A percentile compares a stretch with the other conserved stretches of the same genome.
phyloP scores from a whole-genome alignment of 2,888 invertebrate species.

The Harpalus rubripes region DNA sequence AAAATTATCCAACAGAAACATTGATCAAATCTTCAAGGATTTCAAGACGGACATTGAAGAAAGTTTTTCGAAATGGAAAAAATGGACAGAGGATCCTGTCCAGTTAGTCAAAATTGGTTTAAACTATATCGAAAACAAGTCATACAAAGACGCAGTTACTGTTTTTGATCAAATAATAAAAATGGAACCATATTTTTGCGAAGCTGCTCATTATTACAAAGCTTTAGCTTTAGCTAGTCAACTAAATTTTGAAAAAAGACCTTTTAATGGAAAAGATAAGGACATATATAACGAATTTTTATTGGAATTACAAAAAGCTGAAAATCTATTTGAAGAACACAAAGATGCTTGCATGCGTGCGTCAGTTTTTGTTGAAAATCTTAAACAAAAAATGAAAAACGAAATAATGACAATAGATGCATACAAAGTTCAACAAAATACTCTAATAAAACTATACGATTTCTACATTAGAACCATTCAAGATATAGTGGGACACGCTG shows the following conservation, averaged over 20 bases:
- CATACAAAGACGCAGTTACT: constrained; percentile 69
- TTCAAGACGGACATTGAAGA: constrained; percentile 25
- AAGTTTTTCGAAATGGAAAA: constrained; percentile 21
- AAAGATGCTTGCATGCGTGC: constrained; percentile 63
- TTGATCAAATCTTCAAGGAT: constrained; percentile 22
- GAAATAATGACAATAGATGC: constrained; percentile 69
- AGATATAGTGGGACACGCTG: constrained; percentile 68
- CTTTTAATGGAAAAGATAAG: constrained; percentile 42
- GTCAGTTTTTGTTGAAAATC: constrained; percentile 67
- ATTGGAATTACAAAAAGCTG: constrained; percentile 67
- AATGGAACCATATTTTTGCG: constrained; percentile 71
- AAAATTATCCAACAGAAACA: constrained; percentile 30
- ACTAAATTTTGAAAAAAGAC: constrained; percentile 50
- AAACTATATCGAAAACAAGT: constrained; percentile 62
- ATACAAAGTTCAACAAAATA: constrained; percentile 69
- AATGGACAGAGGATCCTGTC: constrained; percentile 66
- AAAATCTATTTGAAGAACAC: constrained; percentile 65
- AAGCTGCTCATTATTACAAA: constrained; percentile 72
- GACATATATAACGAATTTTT: constrained; percentile 27
- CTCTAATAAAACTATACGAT: constrained; percentile 67
- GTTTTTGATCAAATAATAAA: constrained; percentile 70
- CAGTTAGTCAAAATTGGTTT: constrained; percentile 69
- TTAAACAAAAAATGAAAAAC: constrained; percentile 68
- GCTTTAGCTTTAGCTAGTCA: constrained; percentile 69
- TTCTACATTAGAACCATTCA: constrained; percentile 68